phyloP scores from a whole-genome alignment of 1,140 invertebrate genomes.

The Polypedilum vanderplanki region DNA sequence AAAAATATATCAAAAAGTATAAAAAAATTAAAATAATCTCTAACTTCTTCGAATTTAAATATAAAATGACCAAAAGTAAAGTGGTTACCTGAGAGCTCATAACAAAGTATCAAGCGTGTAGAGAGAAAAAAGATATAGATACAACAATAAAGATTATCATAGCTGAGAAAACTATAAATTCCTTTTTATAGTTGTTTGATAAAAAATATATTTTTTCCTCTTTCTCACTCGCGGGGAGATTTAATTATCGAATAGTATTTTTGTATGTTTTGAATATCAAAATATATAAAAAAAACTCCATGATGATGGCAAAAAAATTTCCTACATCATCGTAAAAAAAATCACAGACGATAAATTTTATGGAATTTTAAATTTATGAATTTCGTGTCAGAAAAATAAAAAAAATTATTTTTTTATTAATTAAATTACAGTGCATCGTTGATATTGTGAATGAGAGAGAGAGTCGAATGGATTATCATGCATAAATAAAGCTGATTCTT shows the following conservation, averaged over 20 bases:
- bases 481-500: background rate
- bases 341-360: slow-evolving; percentile 13
- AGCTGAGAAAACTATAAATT: slow-evolving; percentile 19
- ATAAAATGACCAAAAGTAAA: too few species aligned
- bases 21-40: too few species aligned
- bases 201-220: background rate
- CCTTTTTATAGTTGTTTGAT: slow-evolving; percentile 3
- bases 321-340: slow-evolving; percentile 18
- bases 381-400: slow-evolving; percentile 3
- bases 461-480: slow-evolving; percentile 3
- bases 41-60: too few species aligned
- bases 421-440: slow-evolving; percentile 24
- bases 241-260: slow-evolving; percentile 15
- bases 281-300: background rate
- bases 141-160: slow-evolving; percentile 14
- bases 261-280: slow-evolving; percentile 1
- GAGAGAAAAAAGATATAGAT: background rate
- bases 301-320: slow-evolving; percentile 7
- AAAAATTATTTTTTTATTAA: slow-evolving; percentile 27
- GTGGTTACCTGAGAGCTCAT: too few species aligned
- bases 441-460: background rate
- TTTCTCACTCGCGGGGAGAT: background rate
- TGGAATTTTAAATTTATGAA: slow-evolving; percentile 20
- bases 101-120: too few species aligned
- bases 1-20: too few species aligned